phyloP scores from a whole-genome alignment of 2,888 invertebrate species.

The Pinctada fucata region DNA sequence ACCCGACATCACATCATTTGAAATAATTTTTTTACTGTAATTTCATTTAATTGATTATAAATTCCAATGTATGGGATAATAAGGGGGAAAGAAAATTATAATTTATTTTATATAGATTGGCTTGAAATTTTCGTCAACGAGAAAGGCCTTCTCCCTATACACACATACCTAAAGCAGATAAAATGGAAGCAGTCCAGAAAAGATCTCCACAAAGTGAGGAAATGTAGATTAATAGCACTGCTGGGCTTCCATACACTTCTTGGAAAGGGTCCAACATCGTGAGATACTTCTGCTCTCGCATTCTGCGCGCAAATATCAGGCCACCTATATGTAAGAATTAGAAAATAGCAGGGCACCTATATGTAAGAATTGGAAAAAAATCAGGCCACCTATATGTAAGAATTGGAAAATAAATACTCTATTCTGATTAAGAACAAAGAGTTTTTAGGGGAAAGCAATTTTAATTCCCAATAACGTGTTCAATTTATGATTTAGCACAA shows the following conservation, averaged over 20 bases:
- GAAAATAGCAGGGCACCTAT: conserved; percentile 59
- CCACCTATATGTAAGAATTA: conserved; percentile 57
- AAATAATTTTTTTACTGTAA: too few species aligned
- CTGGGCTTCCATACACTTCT: conserved; percentile 59
- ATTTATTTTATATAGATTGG: too few species aligned
- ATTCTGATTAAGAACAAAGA: too few species aligned
- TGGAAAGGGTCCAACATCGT: conserved; percentile 73
- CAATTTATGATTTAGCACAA: too few species aligned
- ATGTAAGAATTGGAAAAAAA: conserved; percentile 40
- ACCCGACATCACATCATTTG: too few species aligned
- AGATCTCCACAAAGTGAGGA: conserved; percentile 70
- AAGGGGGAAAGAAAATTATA: too few species aligned
- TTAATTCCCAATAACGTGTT: too few species aligned
- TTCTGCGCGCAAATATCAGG: conserved; percentile 65
- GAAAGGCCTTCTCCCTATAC: background rate
- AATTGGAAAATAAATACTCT: too few species aligned
- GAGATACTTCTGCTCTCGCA: conserved; percentile 68
- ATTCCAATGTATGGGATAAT: too few species aligned
- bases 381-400: conserved; percentile 60
- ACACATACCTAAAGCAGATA: conserved; percentile 69
- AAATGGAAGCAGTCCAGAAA: conserved; percentile 73
- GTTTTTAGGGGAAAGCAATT: too few species aligned
- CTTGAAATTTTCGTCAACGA: too few species aligned
- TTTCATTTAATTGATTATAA: too few species aligned
- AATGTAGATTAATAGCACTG: conserved; percentile 63